Evolutionary conservation across 2,888 invertebrate species (phyloP), one percentile per base, ranked within the genome.

Genomic region (Dioctria rufipes): DNA sequence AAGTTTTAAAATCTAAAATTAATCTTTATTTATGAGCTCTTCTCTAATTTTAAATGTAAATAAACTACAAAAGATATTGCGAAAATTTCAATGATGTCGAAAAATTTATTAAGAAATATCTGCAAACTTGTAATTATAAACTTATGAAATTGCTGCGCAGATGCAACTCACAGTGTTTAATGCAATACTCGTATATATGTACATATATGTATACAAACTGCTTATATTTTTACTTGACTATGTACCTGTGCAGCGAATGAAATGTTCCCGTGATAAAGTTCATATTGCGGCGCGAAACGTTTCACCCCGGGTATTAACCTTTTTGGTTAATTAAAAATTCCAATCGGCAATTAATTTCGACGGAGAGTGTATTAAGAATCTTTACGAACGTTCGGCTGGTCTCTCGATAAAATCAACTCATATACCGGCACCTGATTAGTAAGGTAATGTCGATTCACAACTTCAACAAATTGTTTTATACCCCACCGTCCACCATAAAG

Each of bases 321-420:
- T 51, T 51, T 51, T 51, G 51, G 51, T 51, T 51, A 51, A 51
- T 51, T 51, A 51, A 51, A 51, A 51, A 51, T 51, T 51, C 51
- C 51, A 51, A 51, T 51, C 11, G 2, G 51, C 51, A 51, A 51
- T 51, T 51, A 51, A 51, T 51, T 51, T 51, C 51, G 11, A 51
- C 51, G 51, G 8, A 51, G 51, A 25, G 25, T 51, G 11, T 51
- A 51, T 6, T 51, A 51, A 51, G 11, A 51, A 6, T 51, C 51
- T 51, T 51, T 51, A 11, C 51, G 51, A 2, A 51, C 51, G 51
- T 51, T 51, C 8, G 6, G 6, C 51, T 9, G 11, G 6, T 11
- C 51, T 51, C 8, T 51, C 51, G 51, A 51, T 51, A 51, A 51
- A 51, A 51, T 51, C 51, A 51, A 51, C 51, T 51, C 51, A 51